Base-by-base conservation (phyloP, 2,797 vertebrate species). In the Schizopygopsis pylzovi region DNA sequence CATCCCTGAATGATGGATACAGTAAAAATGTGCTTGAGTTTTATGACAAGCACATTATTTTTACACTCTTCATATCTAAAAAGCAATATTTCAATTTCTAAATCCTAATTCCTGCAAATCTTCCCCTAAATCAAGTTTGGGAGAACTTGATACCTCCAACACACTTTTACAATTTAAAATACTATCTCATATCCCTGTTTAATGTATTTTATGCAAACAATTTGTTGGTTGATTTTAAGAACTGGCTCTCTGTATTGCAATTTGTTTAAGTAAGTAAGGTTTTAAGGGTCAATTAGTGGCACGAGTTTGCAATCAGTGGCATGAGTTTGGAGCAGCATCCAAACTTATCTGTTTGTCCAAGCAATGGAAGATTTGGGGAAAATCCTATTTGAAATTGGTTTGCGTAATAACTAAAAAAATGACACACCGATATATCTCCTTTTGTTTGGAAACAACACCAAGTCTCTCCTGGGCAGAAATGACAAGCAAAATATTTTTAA, bases 11-110 rank as follows among this genome's bases (percentile, higher is more conserved):
- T 41, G 65, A 18, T 54, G 65, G 39, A 41, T 37, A 15, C 5
- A 39, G 7, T 59, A 7, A 54, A 37, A 76, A 9, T 73, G 16
- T 12, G 67, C 37, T 70, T 4, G 37, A 41, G 67, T 54, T 54
- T 76, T 54, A 76, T 37, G 47, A 76, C 47, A 22, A 37, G 73
- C 47, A 13, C 33, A 22, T 56, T 39, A 56, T 56, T 77, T 77
- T 77, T 13, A 37, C 28, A 22, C 18, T 22, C 10, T 37, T 75
- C 45, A 18, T 9, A 33, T 75, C 25, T 75, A 75, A 52, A 75
- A 75, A 33, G 25, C 72, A 39, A n/a, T 77, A 25, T 72, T 54
- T 77, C 1, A 0, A 18, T 56, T 77, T 77, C 47, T 54, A 37
- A 22, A 76, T 76, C 28, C 47, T 54, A 37, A 22, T 54, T 76